Conservation (phyloP, 2,113 vertebrate genomes). For the Ptilonorhynchus violaceus region DNA sequence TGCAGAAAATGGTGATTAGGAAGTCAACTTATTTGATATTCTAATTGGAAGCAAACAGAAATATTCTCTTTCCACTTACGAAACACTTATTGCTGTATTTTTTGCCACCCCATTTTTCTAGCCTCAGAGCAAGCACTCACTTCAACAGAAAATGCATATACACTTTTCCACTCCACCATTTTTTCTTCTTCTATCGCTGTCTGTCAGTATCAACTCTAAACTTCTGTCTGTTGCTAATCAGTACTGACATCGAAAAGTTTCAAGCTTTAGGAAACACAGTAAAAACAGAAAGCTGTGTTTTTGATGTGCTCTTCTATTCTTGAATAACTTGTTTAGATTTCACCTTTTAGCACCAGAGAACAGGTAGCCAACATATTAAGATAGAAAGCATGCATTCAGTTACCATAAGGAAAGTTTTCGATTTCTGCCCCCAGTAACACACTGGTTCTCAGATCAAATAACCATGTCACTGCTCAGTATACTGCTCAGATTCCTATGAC, state of each 20-base stretch:
- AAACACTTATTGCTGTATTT: background rate
- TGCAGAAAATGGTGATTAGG: background rate
- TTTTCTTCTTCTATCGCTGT: background rate
- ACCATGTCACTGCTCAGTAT: accelerated
- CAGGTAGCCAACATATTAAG: background rate
- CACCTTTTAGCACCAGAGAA: background rate
- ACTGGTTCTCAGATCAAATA: background rate
- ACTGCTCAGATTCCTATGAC: background rate
- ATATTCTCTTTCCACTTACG: background rate
- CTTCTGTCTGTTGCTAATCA: background rate
- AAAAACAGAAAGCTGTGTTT: background rate
- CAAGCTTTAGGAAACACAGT: background rate
- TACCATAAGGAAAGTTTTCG: background rate
- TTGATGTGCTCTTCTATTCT: background rate
- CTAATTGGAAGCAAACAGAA: background rate
- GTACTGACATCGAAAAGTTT: background rate
- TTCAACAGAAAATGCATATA: background rate
- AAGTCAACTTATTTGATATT: background rate
- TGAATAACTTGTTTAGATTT: background rate
- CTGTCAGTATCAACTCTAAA: background rate
- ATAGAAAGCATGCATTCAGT: background rate
- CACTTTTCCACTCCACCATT: background rate
- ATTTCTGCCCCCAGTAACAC: background rate
- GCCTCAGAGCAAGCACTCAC: background rate
- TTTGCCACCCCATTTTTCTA: background rate